Evolutionary conservation across 2,888 invertebrate genomes (phyloP).

Genomic region (Microctonus aethiopoides): DNA sequence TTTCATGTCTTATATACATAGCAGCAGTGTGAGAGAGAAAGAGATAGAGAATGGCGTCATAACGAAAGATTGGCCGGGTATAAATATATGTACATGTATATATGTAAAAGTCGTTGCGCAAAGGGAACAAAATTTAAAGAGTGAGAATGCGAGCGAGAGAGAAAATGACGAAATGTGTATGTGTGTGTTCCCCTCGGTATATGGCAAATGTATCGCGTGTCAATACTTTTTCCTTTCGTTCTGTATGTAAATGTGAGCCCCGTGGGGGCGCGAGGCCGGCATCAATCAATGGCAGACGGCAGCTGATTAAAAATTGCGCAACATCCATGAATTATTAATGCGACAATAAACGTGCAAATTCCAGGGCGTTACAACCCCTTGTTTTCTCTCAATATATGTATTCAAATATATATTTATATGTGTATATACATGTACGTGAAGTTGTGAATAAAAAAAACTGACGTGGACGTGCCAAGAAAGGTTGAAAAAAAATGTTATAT

Average conservation of each 20-base stretch:
- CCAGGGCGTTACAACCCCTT: constrained; percentile 51
- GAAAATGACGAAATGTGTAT: constrained; percentile 25
- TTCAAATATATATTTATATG: background rate
- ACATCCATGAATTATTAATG: constrained; percentile 62
- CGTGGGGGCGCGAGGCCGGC: constrained; percentile 60
- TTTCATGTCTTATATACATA: constrained; percentile 42
- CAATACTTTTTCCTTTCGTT: constrained; percentile 64
- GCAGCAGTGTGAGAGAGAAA: constrained; percentile 28
- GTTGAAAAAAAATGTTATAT: background rate
- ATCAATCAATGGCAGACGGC: constrained; percentile 64
- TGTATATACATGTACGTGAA: background rate
- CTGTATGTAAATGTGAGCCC: constrained; percentile 62
- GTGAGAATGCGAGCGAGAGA: constrained; percentile 19
- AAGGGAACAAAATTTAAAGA: background rate
- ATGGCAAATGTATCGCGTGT: constrained; percentile 49
- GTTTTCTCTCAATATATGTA: constrained; percentile 39
- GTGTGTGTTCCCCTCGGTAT: constrained; percentile 41
- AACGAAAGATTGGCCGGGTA: constrained; percentile 54
- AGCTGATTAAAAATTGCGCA: constrained; percentile 64
- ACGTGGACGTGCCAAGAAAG: background rate
- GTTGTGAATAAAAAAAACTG: too few relatives aligned
- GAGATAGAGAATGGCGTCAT: constrained; percentile 46
- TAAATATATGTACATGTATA: constrained; percentile 33
- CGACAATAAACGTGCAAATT: constrained; percentile 63
- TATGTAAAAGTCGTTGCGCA: constrained; percentile 7